Base-by-base conservation (phyloP, 2,113 vertebrate genomes). In the Carassius gibelio region DNA sequence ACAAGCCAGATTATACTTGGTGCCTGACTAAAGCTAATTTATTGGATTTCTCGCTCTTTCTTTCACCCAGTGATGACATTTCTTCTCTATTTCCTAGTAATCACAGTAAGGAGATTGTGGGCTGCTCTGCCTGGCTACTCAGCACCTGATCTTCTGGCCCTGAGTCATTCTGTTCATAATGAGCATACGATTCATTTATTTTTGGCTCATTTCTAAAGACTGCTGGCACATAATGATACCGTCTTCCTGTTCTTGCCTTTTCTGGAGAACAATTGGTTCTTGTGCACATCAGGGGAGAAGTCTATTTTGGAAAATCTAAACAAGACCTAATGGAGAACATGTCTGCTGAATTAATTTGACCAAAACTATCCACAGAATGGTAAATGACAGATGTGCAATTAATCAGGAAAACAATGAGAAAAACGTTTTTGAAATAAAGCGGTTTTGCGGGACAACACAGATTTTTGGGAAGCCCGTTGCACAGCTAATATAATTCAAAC, bases 41-140 rank as follows among this genome's bases (percentile, higher is more conserved):
- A 30, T 50, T 55, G 45, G 23, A 74, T 82, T 82, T 80, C 62
- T 7, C 75, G 5, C 19, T 68, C 57, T n/a, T 85, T 78, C 79
- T 72, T 77, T 75, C 77, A 82, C 55, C 55, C 57, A 71, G 66
- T 78, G 36, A 80, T 84, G 83, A 77, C 76, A 87, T 82, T 85
- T 82, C 34, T 55, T 86, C 76, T 82, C 59, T 81, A 64, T 83
- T 85, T 79, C 86, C 75, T 15, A 48, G 61, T 87, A 84, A 82
- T 82, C 77, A 84, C 13, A 76, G 50, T 57, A 75, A 79, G 79
- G 42, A 79, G 85, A 87, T 42, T 85, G 77, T 77, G 38, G n/a
- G 15, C 6, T 71, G 23, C 11, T 59, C 36, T 71, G 75, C 17
- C 62, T 85, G 71, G 34, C 23, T 78, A 55, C 64, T 75, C 52